A percentile compares a stretch with the other conserved stretches of the same genome.
These are phyloP conservation scores for Oophaga sylvatica DNA, from an alignment of 2,797 vertebrate genomes.

Conservation along the genomic window DNA sequence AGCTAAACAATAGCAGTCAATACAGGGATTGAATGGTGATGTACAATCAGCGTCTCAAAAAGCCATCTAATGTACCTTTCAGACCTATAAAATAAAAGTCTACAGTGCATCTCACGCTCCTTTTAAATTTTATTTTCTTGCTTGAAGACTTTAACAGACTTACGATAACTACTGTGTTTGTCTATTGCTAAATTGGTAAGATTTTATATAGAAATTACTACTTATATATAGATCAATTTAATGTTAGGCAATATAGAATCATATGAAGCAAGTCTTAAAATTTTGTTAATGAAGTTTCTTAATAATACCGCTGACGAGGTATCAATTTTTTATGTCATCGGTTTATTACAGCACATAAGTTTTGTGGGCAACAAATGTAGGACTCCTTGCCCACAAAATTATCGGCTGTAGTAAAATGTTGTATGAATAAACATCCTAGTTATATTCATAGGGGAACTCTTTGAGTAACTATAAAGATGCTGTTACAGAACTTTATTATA, in stretches of 20 bases:
- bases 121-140: constrained; percentile 11
- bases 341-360: background rate
- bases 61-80: constrained; percentile 29
- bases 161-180: background rate
- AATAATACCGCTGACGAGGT: background rate
- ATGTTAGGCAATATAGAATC: constrained; percentile 11
- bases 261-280: constrained; percentile 10
- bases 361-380: constrained; percentile 4
- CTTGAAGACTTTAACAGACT: background rate
- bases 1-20: constrained; percentile 30
- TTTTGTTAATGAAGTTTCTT: constrained; percentile 19
- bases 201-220: background rate
- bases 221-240: constrained; percentile 3
- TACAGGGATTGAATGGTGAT: constrained; percentile 22
- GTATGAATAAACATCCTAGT: background rate
- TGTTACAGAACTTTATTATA: background rate
- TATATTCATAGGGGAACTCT: background rate
- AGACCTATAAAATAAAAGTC: constrained; percentile 15
- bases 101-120: background rate
- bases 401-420: background rate
- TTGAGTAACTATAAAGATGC: background rate
- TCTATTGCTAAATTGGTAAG: background rate
- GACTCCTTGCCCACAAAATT: background rate
- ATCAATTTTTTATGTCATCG: constrained; percentile 9
- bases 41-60: constrained; percentile 20